Evolutionary conservation across 2,888 invertebrate genomes (phyloP).

Genomic region (Tetragonisca angustula): DNA sequence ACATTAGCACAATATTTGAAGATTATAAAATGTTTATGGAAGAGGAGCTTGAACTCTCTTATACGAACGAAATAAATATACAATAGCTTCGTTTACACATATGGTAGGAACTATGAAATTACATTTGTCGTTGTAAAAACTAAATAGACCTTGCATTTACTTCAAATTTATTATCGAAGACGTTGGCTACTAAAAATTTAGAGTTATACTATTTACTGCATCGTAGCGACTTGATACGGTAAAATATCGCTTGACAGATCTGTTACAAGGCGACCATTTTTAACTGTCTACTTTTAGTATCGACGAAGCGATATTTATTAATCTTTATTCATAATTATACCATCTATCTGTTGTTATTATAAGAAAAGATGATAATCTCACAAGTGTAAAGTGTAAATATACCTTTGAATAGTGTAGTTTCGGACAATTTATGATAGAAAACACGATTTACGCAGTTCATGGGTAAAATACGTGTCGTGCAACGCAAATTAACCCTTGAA

Average conservation of each 20-base stretch:
- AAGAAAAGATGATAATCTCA: slow-evolving; percentile 7
- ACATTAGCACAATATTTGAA: slow-evolving; percentile 17
- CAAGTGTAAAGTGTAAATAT: slow-evolving; percentile 56
- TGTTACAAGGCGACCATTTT: slow-evolving; percentile 76
- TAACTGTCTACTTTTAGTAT: slow-evolving; percentile 64
- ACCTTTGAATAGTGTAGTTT: slow-evolving; percentile 67
- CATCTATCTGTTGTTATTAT: slow-evolving; percentile 50
- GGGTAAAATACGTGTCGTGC: slow-evolving; percentile 77
- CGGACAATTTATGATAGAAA: slow-evolving; percentile 66
- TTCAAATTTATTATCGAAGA: slow-evolving; percentile 70
- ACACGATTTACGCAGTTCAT: slow-evolving; percentile 79
- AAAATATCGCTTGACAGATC: slow-evolving; percentile 76
- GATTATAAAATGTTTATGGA: slow-evolving; percentile 59
- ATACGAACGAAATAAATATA: slow-evolving; percentile 59
- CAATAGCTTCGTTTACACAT: slow-evolving; percentile 64
- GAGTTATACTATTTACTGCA: slow-evolving; percentile 58
- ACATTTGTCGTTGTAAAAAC: slow-evolving; percentile 15
- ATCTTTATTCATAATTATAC: slow-evolving; percentile 45
- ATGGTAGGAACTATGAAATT: slow-evolving; percentile 63
- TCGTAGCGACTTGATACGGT: slow-evolving; percentile 66
- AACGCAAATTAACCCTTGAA: slow-evolving; percentile 74
- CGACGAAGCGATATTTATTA: slow-evolving; percentile 51
- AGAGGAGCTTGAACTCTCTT: slow-evolving; percentile 73
- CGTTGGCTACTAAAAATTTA: slow-evolving; percentile 69
- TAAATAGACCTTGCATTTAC: slow-evolving; percentile 55